Evolutionary conservation across 2,888 invertebrate species (phyloP), one percentile per base, ranked within the genome.

Genomic region (Aricia artaxerxes): DNA sequence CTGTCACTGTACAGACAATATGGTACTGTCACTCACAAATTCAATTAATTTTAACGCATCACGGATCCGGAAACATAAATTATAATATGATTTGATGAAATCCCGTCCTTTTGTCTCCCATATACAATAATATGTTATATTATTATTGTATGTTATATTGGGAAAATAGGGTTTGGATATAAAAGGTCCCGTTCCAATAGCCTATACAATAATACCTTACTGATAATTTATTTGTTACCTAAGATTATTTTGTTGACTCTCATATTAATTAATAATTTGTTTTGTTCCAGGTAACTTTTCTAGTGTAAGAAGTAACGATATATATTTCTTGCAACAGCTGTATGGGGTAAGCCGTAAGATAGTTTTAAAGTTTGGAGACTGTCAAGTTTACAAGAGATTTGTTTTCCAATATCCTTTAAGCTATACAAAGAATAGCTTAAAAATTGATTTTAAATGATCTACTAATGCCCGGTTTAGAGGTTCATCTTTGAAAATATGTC

Each of bases 21-120:
- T 13, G 4, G 69, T 69, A 13, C 5, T 35, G 69, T 35, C 35
- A 35, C 35, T 5, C 69, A 0, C 69, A 35, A 69, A 69, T 35
- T 35, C 13, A 69, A 69, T 69, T 35, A 69, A 69, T 38, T 69
- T 69, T 69, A 69, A 69, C 69, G 35, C 69, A 5, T 69, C 31
- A 31, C 35, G 69, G 69, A 35, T 69, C 35, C 35, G 5, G 16
- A 69, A 69, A 69, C 35, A 69, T 69, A 69, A 69, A 69, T 35
- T 38, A 16, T 69, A 69, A 35, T 69, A 69, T 35, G 69, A 16
- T 69, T 13, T 35, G 35, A 38, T 69, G 35, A 64, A 69, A 69
- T 35, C 13, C 4, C 4, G 16, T 13, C 4, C 35, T 31, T 13
- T 13, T 69, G 69, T 69, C 35, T 38, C 35, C 35, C 5, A 7